Conservation (phyloP, 2,113 vertebrate genomes). For the Clarias magur region DNA sequence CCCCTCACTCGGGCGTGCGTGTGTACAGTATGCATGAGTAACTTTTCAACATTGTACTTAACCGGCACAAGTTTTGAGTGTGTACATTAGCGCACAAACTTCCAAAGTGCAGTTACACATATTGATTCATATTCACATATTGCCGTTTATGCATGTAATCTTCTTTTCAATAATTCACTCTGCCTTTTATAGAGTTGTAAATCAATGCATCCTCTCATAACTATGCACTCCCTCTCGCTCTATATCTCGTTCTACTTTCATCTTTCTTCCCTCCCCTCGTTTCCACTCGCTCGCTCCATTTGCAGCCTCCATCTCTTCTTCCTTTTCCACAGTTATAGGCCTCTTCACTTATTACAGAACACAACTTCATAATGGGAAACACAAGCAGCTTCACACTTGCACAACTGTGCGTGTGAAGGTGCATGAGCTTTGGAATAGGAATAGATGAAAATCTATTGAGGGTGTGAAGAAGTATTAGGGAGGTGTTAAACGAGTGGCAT, state of each 20-base stretch:
- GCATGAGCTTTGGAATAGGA: background rate
- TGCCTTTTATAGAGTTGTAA: constrained; percentile 64
- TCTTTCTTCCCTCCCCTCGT: constrained; percentile 11
- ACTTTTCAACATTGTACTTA: background rate
- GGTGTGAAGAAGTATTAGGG: constrained; percentile 14
- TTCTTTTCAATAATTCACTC: constrained; percentile 72
- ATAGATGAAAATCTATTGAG: background rate
- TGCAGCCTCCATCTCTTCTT: background rate
- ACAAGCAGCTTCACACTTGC: background rate
- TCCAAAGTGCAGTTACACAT: constrained; percentile 60
- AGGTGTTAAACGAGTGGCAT: constrained; percentile 42
- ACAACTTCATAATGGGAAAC: background rate
- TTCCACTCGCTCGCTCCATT: background rate
- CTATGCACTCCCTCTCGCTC: constrained; percentile 35
- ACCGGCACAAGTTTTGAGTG: background rate
- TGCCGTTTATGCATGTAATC: constrained; percentile 71
- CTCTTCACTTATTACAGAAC: background rate
- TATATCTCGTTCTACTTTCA: background rate
- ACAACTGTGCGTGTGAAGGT: background rate
- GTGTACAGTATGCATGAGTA: too few relatives aligned
- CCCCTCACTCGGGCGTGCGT: background rate
- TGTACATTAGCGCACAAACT: constrained; percentile 39
- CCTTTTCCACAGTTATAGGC: background rate
- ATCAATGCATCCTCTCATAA: constrained; percentile 64
- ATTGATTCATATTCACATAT: too few relatives aligned